These are phyloP conservation scores for Pristionchus entomophagus DNA, from an alignment of 2,888 invertebrate species.

Conservation along the genomic window DNA sequence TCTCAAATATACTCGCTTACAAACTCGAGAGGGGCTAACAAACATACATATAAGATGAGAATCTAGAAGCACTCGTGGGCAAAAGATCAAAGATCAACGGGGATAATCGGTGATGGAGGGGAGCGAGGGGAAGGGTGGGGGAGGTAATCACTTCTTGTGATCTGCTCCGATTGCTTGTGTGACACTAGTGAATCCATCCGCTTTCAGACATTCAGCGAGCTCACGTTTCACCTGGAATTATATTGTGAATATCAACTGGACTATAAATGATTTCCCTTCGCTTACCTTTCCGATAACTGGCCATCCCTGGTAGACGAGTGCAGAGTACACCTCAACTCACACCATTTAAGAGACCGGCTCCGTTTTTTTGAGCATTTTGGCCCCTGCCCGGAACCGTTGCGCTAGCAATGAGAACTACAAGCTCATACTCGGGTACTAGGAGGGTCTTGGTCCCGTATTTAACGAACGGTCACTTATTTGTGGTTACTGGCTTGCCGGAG, in stretches of 20 bases:
- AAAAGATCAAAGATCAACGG: background rate
- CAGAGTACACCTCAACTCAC: slow-evolving; percentile 84
- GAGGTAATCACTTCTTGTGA: slow-evolving; percentile 48
- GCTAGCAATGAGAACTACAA: too few species aligned
- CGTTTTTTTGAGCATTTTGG: too few species aligned
- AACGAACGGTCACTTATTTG: too few species aligned
- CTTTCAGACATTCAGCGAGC: slow-evolving; percentile 66
- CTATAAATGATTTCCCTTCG: background rate
- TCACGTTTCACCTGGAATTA: slow-evolving; percentile 71
- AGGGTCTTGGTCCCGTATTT: too few species aligned
- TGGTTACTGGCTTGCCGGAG: too few species aligned
- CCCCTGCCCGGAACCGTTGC: too few species aligned
- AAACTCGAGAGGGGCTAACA: background rate
- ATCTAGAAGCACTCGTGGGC: background rate
- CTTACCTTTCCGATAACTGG: slow-evolving; percentile 73
- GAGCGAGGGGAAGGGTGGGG: background rate
- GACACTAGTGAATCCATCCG: slow-evolving; percentile 71
- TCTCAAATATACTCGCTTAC: background rate
- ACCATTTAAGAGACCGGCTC: too few species aligned
- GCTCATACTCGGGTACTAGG: too few species aligned
- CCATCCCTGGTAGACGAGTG: slow-evolving; percentile 75
- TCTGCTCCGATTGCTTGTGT: slow-evolving; percentile 73
- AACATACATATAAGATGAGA: background rate
- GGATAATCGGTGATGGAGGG: background rate
- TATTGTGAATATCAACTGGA: background rate